Evolutionary conservation across 2,797 vertebrate genomes (phyloP), one percentile per base, ranked within the genome.

Genomic region (Chelonia mydas): DNA sequence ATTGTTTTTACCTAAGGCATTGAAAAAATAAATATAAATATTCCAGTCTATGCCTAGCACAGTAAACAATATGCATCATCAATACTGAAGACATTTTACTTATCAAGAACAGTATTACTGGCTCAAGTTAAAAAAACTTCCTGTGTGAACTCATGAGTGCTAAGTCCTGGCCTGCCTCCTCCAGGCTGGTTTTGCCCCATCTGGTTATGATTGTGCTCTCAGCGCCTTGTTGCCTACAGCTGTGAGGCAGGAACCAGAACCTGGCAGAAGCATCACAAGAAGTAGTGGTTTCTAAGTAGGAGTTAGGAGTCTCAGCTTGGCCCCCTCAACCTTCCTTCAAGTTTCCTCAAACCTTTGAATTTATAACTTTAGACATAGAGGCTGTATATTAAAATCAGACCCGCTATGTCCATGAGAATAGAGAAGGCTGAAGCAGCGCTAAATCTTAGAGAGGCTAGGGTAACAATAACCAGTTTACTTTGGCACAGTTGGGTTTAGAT

Each of bases 21-120:
- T 97, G 96, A 88, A 98, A 97, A 98, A 98, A 98, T 98, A 98
- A 98, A 98, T 98, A 97, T 97, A 97, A 98, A 96, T 97, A 98
- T 97, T 97, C 91, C 90, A 95, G 80, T 90, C 88, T 81, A 37
- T 95, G 81, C 57, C 80, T 87, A 59, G 37, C 5, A 2, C 17
- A 59, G 1, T 79, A 47, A 84, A 57, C 3, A 41, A 33, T 31
- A n/a, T 16, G 37, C n/a, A 15, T 53, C 59, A 33, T 25, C 51
- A 53, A 3, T 2, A 4, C 3, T 33, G 41, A 55, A 81, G 49
- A 90, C 49, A 11, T 90, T 72, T 92, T 65, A 28, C 28, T 81
- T 53, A 28, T 28, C 9, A 86, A 83, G 28, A 79, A 11, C 16
- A 53, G 76, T 41, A 37, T 25, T 72, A 72, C n/a, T 76, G 80